Evolutionary conservation across 2,888 invertebrate species (phyloP), one percentile per base, ranked within the genome.

Genomic region (Sturmia bella): DNA sequence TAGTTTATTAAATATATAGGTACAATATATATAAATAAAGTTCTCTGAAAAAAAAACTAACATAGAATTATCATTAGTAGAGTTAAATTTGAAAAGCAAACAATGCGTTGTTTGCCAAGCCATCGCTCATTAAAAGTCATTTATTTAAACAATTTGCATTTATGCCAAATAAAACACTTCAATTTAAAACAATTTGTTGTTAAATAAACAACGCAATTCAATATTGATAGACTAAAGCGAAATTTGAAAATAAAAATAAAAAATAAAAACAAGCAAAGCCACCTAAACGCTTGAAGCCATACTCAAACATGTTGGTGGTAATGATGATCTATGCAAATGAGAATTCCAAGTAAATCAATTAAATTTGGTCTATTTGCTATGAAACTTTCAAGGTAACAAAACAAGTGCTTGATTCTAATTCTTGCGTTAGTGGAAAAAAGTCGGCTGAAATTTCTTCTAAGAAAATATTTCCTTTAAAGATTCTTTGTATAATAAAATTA

Each of bases 281-380:
- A 9, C 15, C 17, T 39, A 12, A 5, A 32, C 4, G 9, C 32
- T 7, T 1, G 9, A 32, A 32, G 32, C 9, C 32, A 32, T 1
- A 32, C 9, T 13, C 2, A 52, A 12, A 24, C 24, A 24, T 6
- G 32, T 32, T 9, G 11, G 12, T 52, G n/a, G n/a, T n/a, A n/a
- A n/a, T n/a, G n/a, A n/a, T n/a, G 6, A 32, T 64, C 39, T 21
- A 45, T 41, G 37, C 24, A 17, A 45, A 15, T 48, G 37, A 50
- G 7, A 61, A 59, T 72, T 72, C 72, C 27, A 15, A 41, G 61
- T 52, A 61, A 61, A 59, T 39, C 48, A 48, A 70, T 70, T 59
- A 61, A 72, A 61, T 19, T 32, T 32, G 32, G 32, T 32, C 32
- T 32, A 32, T 32, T 32, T 32, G 7, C 32, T 32, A 4, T 7